Evolutionary conservation across 2,797 vertebrate genomes (phyloP).

Genomic region (Meda fulgida): DNA sequence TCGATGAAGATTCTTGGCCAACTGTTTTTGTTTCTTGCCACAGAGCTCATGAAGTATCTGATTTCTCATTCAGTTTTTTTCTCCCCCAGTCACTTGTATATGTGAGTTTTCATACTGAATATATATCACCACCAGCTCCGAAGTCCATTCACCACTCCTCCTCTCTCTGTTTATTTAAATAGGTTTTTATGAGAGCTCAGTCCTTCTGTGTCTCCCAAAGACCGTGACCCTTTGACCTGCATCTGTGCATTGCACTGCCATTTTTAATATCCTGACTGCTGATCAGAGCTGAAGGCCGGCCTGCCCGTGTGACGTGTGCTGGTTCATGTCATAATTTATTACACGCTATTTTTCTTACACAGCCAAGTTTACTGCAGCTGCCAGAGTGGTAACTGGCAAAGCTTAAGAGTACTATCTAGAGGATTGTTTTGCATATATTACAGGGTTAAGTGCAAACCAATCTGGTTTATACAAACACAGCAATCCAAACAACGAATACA

Average conservation of each 20-base stretch:
- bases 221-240: slow-evolving; percentile 64
- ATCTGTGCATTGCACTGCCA: slow-evolving; percentile 62
- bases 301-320: slow-evolving; percentile 57
- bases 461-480: slow-evolving; percentile 84
- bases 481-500: slow-evolving; percentile 80
- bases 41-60: slow-evolving; percentile 26
- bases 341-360: slow-evolving; percentile 71
- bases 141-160: slow-evolving; percentile 48
- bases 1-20: slow-evolving; percentile 10
- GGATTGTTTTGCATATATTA: slow-evolving; percentile 84
- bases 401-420: slow-evolving; percentile 77
- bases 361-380: slow-evolving; percentile 76
- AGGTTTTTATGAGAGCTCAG: slow-evolving; percentile 59
- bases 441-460: slow-evolving; percentile 87
- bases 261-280: slow-evolving; percentile 69
- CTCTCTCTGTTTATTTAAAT: slow-evolving; percentile 62
- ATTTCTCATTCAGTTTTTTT: slow-evolving; percentile 35
- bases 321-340: slow-evolving; percentile 79
- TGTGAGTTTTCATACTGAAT: slow-evolving; percentile 40
- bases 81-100: slow-evolving; percentile 38
- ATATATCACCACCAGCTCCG: slow-evolving; percentile 54
- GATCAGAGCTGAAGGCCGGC: slow-evolving; percentile 50
- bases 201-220: slow-evolving; percentile 55
- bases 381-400: slow-evolving; percentile 74
- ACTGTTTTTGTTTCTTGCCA: not conserved